phyloP scores from a whole-genome alignment of 2,797 vertebrate genomes.

The Cossypha dichroa region DNA sequence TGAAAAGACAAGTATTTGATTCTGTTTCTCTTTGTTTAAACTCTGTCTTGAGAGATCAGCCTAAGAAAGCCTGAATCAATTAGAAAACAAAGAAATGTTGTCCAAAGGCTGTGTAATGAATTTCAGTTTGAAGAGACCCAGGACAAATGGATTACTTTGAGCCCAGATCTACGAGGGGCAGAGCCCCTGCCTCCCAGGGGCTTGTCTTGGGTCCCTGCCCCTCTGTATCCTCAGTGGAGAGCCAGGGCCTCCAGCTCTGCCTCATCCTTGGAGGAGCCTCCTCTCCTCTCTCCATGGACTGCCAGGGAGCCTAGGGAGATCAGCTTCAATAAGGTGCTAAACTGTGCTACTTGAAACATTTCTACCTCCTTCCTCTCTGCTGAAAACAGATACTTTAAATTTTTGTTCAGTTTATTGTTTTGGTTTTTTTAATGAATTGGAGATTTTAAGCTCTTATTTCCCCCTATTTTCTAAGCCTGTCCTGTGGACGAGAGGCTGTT shows the following conservation, averaged over 20 bases:
- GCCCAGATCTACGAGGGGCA: accelerated
- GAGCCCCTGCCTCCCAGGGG: background rate
- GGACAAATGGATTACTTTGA: background rate
- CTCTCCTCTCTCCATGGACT: background rate
- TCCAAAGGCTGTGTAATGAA: background rate
- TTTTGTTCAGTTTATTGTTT: background rate
- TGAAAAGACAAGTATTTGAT: conserved; percentile 3
- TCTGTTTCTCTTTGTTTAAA: conserved; percentile 7
- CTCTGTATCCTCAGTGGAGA: background rate
- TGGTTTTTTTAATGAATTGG: background rate
- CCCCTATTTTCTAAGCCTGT: background rate
- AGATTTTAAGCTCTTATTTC: background rate
- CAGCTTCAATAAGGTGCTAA: background rate
- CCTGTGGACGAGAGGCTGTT: background rate
- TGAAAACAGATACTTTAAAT: background rate
- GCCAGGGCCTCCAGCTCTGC: background rate
- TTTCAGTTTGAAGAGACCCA: background rate
- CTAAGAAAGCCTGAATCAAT: conserved; percentile 18
- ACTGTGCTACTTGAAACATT: background rate
- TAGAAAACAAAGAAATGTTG: conserved; percentile 29
- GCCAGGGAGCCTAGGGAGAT: background rate
- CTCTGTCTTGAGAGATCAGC: background rate
- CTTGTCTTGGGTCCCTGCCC: background rate
- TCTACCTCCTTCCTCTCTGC: background rate
- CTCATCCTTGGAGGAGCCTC: background rate